Evolutionary conservation across 2,888 invertebrate species (phyloP).

Genomic region (Lacanobia wlatinum): DNA sequence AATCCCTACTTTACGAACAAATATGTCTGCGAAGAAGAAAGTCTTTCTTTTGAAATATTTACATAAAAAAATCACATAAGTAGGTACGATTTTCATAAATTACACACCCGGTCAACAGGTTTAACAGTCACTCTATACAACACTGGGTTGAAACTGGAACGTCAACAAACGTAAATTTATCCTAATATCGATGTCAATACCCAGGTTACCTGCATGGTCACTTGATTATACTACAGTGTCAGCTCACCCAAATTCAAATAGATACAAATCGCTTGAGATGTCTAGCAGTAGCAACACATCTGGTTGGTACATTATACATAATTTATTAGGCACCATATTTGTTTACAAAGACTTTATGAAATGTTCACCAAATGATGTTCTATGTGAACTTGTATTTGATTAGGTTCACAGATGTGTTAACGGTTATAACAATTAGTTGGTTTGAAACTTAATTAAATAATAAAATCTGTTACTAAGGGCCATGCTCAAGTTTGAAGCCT

Average conservation of each 20-base stretch:
- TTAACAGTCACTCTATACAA: neutral
- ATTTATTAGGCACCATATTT: constrained; percentile 44
- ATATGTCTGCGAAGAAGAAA: neutral
- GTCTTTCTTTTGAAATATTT: neutral
- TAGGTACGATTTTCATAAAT: neutral
- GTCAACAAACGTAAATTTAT: neutral
- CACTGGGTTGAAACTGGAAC: no score
- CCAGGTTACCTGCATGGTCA: neutral
- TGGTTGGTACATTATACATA: constrained; percentile 51
- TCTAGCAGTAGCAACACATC: constrained; percentile 55
- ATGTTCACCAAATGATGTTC: constrained; percentile 34
- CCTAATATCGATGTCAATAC: neutral
- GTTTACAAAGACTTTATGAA: constrained; percentile 50
- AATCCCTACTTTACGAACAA: neutral
- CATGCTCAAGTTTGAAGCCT: neutral
- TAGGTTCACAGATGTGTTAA: constrained; percentile 57
- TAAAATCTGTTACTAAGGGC: constrained; percentile 17
- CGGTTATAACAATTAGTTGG: constrained; percentile 17
- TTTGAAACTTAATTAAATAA: constrained; percentile 15
- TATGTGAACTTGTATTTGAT: constrained; percentile 60
- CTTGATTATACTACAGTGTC: constrained; percentile 14
- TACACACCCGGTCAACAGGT: neutral
- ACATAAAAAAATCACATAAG: neutral
- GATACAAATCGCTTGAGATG: constrained; percentile 12
- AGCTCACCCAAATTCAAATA: constrained; percentile 23